Base-by-base conservation (phyloP, 2,888 invertebrate species). In the Carabus problematicus region DNA sequence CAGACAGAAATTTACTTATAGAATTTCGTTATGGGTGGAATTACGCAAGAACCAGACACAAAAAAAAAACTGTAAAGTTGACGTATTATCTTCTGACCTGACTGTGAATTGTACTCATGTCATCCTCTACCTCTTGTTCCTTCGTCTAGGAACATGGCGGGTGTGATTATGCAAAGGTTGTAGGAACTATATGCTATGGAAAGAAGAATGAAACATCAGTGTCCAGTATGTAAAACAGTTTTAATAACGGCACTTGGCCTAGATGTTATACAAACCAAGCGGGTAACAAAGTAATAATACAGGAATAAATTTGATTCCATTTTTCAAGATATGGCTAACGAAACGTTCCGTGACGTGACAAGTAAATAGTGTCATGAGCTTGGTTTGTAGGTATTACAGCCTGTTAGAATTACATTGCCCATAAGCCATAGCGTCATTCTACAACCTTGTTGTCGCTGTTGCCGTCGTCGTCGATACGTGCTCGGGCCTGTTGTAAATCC, bases 1-100 rank as follows among this genome's bases (percentile, higher is more conserved):
- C 60, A 18, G 45, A 60, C n/a, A 54, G 54, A 54, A 52, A 42
- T 55, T 54, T 63, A 54, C 54, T 64, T 64, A 64, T 64, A 64
- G 64, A 64, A 64, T 56, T 64, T 42, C 12, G 39, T 45, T 29
- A 52, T 64, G 56, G 56, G n/a, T n/a, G 14, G 14, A 54, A 54
- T 52, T 40, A 63, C 52, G n/a, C 12, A 16, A 9, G 63, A 8
- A 29, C 43, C n/a, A n/a, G 64, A 45, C 54, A 47, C 18, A 18
- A 64, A 29, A 29, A 59, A 62, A 47, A 62, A 29, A 16, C 62
- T 39, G 49, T 40, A 49, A 62, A 62, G 62, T 62, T 62, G 39
- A 49, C 29, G 58, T 41, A 58, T 58, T 58, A 58, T 62, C 64
- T 42, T 18, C 6, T 39, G 45, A 56, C 43, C 64, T 56, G 45